Conservation (phyloP, 1,140 invertebrate genomes). For the Heliconius melpomene region DNA sequence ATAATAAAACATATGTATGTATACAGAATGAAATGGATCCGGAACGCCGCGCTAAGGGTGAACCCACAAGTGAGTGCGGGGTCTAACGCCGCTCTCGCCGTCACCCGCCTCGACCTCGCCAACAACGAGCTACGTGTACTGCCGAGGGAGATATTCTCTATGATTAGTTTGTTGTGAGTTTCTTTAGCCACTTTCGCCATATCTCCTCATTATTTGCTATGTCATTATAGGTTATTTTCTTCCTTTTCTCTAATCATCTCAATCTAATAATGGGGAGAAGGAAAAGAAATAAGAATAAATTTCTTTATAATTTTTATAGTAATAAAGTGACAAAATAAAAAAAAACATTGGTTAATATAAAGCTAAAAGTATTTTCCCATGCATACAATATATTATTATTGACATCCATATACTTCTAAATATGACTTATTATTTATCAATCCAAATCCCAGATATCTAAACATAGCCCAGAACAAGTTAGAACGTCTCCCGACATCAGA, state of each 20-base stretch:
- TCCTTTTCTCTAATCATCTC: too few species aligned
- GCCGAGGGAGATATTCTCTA: constrained; percentile 91
- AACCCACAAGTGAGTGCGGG: constrained; percentile 91
- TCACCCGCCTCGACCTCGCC: constrained; percentile 97
- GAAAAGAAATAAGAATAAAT: too few species aligned
- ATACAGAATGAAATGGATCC: constrained; percentile 89
- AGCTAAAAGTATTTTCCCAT: too few species aligned
- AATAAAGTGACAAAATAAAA: too few species aligned
- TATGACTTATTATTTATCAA: too few species aligned
- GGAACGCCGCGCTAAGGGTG: constrained; percentile 90
- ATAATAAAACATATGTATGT: background rate
- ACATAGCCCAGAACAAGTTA: constrained; percentile 94
- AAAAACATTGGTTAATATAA: too few species aligned
- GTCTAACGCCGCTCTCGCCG: constrained; percentile 89
- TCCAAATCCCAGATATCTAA: constrained; percentile 84
- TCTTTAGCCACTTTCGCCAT: background rate
- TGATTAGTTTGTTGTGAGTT: constrained; percentile 85
- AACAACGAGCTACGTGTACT: constrained; percentile 92
- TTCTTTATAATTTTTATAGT: too few species aligned
- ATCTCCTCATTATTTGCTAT: background rate
- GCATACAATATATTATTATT: too few species aligned
- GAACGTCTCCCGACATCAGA: constrained; percentile 84
- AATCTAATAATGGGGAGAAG: too few species aligned
- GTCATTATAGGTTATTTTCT: too few species aligned
- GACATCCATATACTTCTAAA: too few species aligned